Evolutionary conservation across 2,797 vertebrate species (phyloP).

Genomic region (Neosilurus hyrtlii): DNA sequence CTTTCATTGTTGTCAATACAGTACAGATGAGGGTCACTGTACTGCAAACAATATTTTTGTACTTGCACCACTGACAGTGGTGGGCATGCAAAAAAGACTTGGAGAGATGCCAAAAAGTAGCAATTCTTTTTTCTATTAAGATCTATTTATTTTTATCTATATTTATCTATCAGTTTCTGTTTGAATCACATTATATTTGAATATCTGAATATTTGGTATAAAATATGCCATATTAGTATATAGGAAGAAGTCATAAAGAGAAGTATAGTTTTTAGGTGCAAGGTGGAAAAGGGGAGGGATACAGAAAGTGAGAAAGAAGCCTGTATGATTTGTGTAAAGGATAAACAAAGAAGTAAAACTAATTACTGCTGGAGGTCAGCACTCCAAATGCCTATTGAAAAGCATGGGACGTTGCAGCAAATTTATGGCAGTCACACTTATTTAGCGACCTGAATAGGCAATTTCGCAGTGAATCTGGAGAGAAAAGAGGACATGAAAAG

Average conservation of each 20-base stretch:
- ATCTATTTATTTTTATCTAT: background rate
- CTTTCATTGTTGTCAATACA: slow-evolving; percentile 6
- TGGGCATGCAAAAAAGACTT: background rate
- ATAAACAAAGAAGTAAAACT: slow-evolving; percentile 75
- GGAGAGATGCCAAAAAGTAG: background rate
- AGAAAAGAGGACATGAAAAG: slow-evolving; percentile 77
- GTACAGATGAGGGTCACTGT: slow-evolving; percentile 28
- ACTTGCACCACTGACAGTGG: background rate
- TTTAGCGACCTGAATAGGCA: slow-evolving; percentile 77
- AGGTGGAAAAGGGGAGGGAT: slow-evolving; percentile 20
- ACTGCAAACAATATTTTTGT: slow-evolving; percentile 2
- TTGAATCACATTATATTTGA: background rate
- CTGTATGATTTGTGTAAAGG: slow-evolving; percentile 64
- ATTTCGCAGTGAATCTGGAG: slow-evolving; percentile 74
- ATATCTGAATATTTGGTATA: slow-evolving; percentile 1
- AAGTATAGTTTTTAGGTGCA: slow-evolving; percentile 24
- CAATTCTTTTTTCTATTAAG: too few relatives aligned
- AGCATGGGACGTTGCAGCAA: slow-evolving; percentile 63
- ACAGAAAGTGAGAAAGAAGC: slow-evolving; percentile 53
- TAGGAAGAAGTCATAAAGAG: background rate
- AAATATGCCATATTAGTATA: slow-evolving; percentile 15
- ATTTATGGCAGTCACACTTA: slow-evolving; percentile 74
- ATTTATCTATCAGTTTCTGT: background rate
- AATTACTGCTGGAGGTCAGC: slow-evolving; percentile 79
- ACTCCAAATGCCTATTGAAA: slow-evolving; percentile 70